A percentile compares a stretch with the other conserved stretches of the same genome.
Conservation (phyloP, 2,797 vertebrate genomes). For the Acanthornis magna region DNA sequence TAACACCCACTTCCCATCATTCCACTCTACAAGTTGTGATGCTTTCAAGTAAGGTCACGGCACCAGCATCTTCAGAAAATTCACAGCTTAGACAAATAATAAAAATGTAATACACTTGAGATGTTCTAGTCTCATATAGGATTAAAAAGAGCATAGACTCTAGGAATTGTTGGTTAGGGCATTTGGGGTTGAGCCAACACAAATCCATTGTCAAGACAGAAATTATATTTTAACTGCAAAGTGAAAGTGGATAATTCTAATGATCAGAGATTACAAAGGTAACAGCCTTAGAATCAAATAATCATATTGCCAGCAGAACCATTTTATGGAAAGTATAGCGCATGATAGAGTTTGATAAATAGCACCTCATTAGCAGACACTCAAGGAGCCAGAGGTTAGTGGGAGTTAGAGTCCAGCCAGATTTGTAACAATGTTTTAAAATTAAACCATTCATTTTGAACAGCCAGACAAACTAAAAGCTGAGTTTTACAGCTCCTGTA, state of each 20-base stretch:
- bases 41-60: not conserved
- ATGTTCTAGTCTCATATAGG: not conserved
- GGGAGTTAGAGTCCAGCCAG: constrained; percentile 11
- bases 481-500: not conserved
- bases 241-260: constrained; percentile 21
- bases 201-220: not conserved
- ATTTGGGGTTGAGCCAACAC: not conserved
- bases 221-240: constrained; percentile 18
- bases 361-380: constrained; percentile 25
- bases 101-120: not conserved
- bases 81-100: not conserved
- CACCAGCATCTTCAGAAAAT: not conserved
- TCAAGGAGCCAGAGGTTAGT: constrained; percentile 29
- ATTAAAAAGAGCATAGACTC: not conserved
- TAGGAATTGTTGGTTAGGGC: not conserved
- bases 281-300: not conserved
- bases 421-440: constrained; percentile 8
- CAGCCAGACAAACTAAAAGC: not conserved
- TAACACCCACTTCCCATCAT: not conserved
- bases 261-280: not conserved
- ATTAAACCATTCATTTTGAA: constrained; percentile 37
- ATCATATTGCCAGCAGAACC: not conserved
- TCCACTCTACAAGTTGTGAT: not conserved
- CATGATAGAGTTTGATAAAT: constrained; percentile 33
- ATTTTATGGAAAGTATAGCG: not conserved